Percentiles rank a stretch among this genome's conserved stretches.
phyloP scores from a whole-genome alignment of 2,113 vertebrate species.

The Sinocyclocheilus anshuiensis region DNA sequence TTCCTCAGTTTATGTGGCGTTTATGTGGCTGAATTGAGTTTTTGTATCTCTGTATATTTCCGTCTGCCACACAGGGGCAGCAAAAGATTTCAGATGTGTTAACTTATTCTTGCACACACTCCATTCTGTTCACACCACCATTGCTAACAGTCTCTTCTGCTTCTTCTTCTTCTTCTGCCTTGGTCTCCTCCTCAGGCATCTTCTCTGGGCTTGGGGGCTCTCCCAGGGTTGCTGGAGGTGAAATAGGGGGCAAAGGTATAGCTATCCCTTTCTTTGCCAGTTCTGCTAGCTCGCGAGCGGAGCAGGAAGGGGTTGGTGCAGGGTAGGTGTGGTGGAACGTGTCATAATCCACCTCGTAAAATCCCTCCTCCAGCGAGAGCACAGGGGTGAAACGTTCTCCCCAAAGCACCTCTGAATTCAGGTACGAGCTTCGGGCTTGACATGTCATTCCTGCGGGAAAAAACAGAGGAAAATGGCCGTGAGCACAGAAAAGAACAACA shows the following conservation, averaged over 20 bases:
- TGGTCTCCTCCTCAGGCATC: slow-evolving; percentile 18
- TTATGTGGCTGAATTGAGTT: background rate
- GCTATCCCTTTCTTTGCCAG: slow-evolving; percentile 61
- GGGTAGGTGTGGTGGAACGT: slow-evolving; percentile 84
- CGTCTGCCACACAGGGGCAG: slow-evolving; percentile 11
- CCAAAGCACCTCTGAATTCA: slow-evolving; percentile 83
- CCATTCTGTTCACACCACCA: slow-evolving; percentile 59
- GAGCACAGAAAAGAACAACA: background rate
- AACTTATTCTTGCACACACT: slow-evolving; percentile 38
- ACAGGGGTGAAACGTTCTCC: slow-evolving; percentile 83
- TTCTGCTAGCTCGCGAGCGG: slow-evolving; percentile 76
- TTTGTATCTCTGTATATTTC: background rate
- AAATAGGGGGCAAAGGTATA: slow-evolving; percentile 54
- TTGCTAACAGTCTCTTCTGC: slow-evolving; percentile 57
- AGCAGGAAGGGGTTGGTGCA: slow-evolving; percentile 81
- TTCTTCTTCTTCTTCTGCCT: slow-evolving; percentile 25
- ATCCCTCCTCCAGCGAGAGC: slow-evolving; percentile 80
- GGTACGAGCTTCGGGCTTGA: slow-evolving; percentile 83
- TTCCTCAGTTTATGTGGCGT: background rate
- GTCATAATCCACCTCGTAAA: slow-evolving; percentile 85
- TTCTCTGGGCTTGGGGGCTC: background rate
- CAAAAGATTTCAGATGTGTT: background rate
- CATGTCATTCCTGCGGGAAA: slow-evolving; percentile 81
- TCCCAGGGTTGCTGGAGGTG: slow-evolving; percentile 22
- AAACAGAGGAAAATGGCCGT: background rate